These are phyloP conservation scores for Neuroscelio doddi DNA, from an alignment of 2,888 invertebrate genomes.

Conservation along the genomic window DNA sequence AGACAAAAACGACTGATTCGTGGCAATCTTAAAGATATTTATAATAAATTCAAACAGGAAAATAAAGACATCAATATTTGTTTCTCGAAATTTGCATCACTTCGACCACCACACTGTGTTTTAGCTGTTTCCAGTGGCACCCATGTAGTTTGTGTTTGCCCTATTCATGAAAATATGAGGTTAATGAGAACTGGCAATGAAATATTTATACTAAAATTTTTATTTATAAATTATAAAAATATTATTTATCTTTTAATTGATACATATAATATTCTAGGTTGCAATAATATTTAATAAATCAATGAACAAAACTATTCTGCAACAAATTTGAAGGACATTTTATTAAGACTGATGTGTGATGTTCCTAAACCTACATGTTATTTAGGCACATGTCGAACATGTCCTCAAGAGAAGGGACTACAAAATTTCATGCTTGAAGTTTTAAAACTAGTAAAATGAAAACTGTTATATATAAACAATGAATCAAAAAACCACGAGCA, in stretches of 20 bases:
- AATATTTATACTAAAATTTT: background rate
- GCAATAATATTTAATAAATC: slow-evolving; percentile 11
- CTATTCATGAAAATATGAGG: slow-evolving; percentile 19
- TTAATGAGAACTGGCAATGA: background rate
- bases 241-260: too few relatives aligned
- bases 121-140: slow-evolving; percentile 14
- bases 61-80: slow-evolving; percentile 5
- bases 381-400: slow-evolving; percentile 13
- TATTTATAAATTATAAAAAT: background rate
- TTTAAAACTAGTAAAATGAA: slow-evolving; percentile 17
- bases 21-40: slow-evolving; percentile 11
- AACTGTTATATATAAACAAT: slow-evolving; percentile 20
- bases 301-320: slow-evolving; percentile 1
- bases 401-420: slow-evolving; percentile 10
- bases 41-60: slow-evolving; percentile 13
- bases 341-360: slow-evolving; percentile 14
- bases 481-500: slow-evolving; percentile 30
- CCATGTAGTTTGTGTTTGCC: slow-evolving; percentile 14
- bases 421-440: background rate
- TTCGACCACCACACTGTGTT: slow-evolving; percentile 10
- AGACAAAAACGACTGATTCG: slow-evolving; percentile 11
- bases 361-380: slow-evolving; percentile 9
- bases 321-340: slow-evolving; percentile 12
- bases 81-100: slow-evolving; percentile 20
- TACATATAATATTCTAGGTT: slow-evolving; percentile 10